Base-by-base conservation (phyloP, 2,888 invertebrate species). In the Ernsta delagoae region DNA sequence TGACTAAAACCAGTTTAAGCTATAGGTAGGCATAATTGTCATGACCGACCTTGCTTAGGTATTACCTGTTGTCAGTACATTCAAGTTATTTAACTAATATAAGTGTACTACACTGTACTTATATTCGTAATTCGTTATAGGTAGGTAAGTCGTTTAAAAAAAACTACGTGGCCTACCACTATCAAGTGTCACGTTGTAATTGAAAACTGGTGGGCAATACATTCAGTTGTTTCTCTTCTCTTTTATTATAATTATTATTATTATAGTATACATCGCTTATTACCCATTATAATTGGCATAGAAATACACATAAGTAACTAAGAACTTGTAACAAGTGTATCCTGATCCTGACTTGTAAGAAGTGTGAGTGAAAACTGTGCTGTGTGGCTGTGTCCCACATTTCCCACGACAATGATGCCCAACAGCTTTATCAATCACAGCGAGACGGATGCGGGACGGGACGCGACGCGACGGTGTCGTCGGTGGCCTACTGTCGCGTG, bases 361-460 rank as follows among this genome's bases (percentile, higher is more conserved):
- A n/a, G 68, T 71, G 64, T 24, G 68, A 70, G 69, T 56, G 64
- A 72, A 72, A 72, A 71, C 70, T 66, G 70, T 70, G 67, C 54
- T 71, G 56, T 71, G 72, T 64, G 68, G 65, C 24, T 71, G 56
- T 71, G 72, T 64, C 70, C 71, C 74, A 71, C 69, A 75, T 75
- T 78, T 92, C 92, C 85, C 92, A 92, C 92, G 90, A 77, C 88
- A 91, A 91, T 92, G 79, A 86, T 86, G 85, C 84, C 83, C 88
- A 88, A 87, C 89, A 86, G 86, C 81, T 86, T 89, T 89, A 91
- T 91, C 91, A 92, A 92, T 92, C 90, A 87, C 83, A 73, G 85
- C 83, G 81, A 80, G 84, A 85, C 89, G 91, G 90, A 92, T 90
- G 89, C 83, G 78, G 79, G 76, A 80, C 82, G 83, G 83, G 3